phyloP scores from a whole-genome alignment of 1,140 invertebrate genomes.

The Tribolium castaneum region DNA sequence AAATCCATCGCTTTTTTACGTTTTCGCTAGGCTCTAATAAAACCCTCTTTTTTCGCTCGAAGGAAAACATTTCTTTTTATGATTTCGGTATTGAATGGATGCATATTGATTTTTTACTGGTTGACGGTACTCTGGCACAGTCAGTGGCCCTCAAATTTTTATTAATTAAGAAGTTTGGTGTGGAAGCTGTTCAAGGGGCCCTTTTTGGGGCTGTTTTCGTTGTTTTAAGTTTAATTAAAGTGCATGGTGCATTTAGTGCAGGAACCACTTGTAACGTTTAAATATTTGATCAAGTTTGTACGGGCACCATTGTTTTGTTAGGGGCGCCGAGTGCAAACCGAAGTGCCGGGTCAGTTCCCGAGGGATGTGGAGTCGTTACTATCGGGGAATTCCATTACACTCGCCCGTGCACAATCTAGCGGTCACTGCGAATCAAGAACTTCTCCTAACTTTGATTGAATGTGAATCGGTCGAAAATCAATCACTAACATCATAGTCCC shows the following conservation, averaged over 20 bases:
- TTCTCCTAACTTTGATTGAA: constrained; percentile 48
- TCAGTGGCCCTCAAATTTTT: no score
- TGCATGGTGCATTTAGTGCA: constrained; percentile 20
- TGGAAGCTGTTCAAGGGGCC: not conserved
- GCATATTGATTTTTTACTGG: no score
- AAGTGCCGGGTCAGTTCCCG: constrained; percentile 46
- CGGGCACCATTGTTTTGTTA: constrained; percentile 35
- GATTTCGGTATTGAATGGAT: not conserved
- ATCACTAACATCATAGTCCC: constrained; percentile 42
- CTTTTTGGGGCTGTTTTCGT: not conserved
- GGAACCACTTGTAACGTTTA: constrained; percentile 24
- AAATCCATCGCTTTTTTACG: constrained; percentile 21
- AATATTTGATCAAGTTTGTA: constrained; percentile 38
- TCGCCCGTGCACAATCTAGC: constrained; percentile 38
- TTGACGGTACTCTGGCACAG: no score
- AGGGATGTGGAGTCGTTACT: constrained; percentile 43
- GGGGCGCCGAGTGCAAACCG: constrained; percentile 12
- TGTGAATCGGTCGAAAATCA: constrained; percentile 45
- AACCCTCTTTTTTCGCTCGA: not conserved
- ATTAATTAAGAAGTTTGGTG: not conserved
- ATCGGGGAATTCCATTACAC: constrained; percentile 45
- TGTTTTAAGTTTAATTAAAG: constrained; percentile 7
- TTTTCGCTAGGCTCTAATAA: not conserved
- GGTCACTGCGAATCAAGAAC: constrained; percentile 46
- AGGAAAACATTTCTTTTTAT: not conserved